Base-by-base conservation (phyloP, 30 jellyfish, hydroid and myxozoan species). In the Clytia hemisphaerica region DNA sequence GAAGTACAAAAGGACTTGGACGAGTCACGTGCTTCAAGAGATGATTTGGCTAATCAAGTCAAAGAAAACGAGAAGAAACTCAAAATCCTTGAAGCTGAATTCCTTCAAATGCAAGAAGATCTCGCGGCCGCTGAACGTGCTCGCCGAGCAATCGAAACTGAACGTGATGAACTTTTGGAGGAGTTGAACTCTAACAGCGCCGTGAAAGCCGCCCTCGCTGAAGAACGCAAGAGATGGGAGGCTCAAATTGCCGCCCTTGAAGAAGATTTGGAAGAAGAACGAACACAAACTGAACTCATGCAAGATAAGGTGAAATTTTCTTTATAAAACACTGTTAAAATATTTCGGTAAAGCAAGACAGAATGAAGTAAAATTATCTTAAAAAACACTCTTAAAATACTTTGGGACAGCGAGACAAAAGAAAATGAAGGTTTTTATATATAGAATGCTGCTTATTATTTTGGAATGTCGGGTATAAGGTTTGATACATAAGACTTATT, bases 1-100 rank as follows among this genome's bases (percentile, higher is more conserved):
- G 99, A 91, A 42, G 99, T 91, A 1, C 99, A 91, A 50, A 95
- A 95, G 34, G 99, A 91, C 45, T 70, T 91, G 19, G 99, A 91
- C 35, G 99, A 91, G 21, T 92, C 99, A 21, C 67, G 95, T 24
- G 88, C 77, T 29, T 77, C 99, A 10, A 92, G 99, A 16, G 99
- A 91, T 45, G 99, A 91, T 18, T 80, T 91, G 26, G 74, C 99
- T 31, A 88, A 79, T 1, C 99, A 91, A 49, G 92, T 89, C 66
- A 91, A 91, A 73, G 99, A 91, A 45, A 91, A 91, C 45, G 99
- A 91, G 72, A 91, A 91, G 95, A 91, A 82, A 51, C 54, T 91
- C 70, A 91, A 91, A 71, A 84, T 79, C 6, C 38, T 91, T 45
- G 99, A 91, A 57, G 95, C 99, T 0, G 99, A 91, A 40, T 91